Evolutionary conservation across 2,888 invertebrate genomes (phyloP), one percentile per base, ranked within the genome.

Genomic region (Barypeithes pellucidus): DNA sequence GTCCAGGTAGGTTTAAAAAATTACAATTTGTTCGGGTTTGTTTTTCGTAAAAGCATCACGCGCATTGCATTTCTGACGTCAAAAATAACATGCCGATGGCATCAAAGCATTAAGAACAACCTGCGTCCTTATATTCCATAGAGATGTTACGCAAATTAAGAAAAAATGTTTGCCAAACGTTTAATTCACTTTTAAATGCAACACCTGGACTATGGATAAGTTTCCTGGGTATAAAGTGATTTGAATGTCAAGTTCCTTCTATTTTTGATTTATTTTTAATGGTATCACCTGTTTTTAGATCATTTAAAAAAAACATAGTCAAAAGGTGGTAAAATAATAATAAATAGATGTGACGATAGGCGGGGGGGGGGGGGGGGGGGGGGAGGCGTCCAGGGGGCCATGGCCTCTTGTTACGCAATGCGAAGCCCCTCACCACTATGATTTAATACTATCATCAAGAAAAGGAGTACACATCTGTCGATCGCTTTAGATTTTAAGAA

Each of bases 171-270:
- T 24, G 50, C 50, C 50, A 52, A 52, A 11, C 22, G 2, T 47
- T n/a, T 0, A 7, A 24, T 52, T 52, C 50, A 52, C 24, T 52
- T 52, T 24, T 52, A 52, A 52, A 52, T 52, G 50, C n/a, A 5
- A 24, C 50, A 52, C 24, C 50, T 52, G 50, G 22, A 52, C 4
- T 52, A 18, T 16, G n/a, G 4, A 24, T 18, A 8, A 8, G 2
- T 24, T 52, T 24, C 9, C n/a, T 52, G 24, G 22, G n/a, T 52
- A 52, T 24, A n/a, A 22, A 24, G n/a, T n/a, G 24, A 24, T 52
- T 52, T 52, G 50, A 52, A 52, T 52, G 50, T 52, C 50, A 52
- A 52, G 50, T 52, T 52, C 50, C 24, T 47, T 50, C 50, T 50
- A 50, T 50, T 50, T 50, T 50, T 12, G 50, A 20, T 50, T 47